A percentile compares a stretch with the other conserved stretches of the same genome.
phyloP scores from a whole-genome alignment of 2,888 invertebrate species.

The Melieria omissa region DNA sequence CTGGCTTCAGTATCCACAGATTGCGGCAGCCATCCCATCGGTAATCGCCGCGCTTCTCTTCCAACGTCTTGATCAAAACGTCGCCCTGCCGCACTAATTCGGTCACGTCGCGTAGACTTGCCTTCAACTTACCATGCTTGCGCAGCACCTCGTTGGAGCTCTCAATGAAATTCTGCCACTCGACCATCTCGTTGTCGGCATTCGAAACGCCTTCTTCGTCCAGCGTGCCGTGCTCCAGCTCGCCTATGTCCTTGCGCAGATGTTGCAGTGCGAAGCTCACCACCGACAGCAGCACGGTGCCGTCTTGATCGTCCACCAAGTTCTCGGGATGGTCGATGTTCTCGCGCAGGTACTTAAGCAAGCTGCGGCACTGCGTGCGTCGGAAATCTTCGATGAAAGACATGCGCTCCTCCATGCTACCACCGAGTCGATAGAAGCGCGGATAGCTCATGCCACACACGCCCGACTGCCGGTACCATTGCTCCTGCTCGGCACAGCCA shows the following conservation, averaged over 20 bases:
- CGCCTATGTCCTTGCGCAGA: constrained; percentile 50
- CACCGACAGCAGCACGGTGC: constrained; percentile 64
- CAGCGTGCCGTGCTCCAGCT: constrained; percentile 37
- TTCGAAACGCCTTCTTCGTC: constrained; percentile 26
- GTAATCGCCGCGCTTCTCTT: constrained; percentile 72
- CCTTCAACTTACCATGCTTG: constrained; percentile 53
- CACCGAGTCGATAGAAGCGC: constrained; percentile 69
- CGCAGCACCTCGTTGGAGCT: constrained; percentile 61
- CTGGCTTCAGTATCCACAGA: constrained; percentile 92
- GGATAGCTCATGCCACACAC: constrained; percentile 73
- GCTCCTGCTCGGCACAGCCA: constrained; percentile 60
- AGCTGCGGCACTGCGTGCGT: constrained; percentile 80
- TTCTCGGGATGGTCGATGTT: constrained; percentile 40
- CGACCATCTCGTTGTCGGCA: constrained; percentile 43
- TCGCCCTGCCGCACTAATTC: constrained; percentile 65
- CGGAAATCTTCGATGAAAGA: constrained; percentile 73
- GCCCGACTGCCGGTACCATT: constrained; percentile 59
- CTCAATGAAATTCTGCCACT: constrained; percentile 50
- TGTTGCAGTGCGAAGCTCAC: constrained; percentile 52
- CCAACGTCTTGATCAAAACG: constrained; percentile 72
- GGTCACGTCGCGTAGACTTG: constrained; percentile 47
- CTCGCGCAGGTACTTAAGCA: constrained; percentile 71
- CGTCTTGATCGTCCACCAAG: constrained; percentile 68
- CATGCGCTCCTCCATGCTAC: constrained; percentile 56
- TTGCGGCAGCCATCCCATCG: constrained; percentile 83